A percentile compares a stretch with the other conserved stretches of the same genome.
Evolutionary conservation across 2,797 vertebrate genomes (phyloP).

Genomic region (Macrochelys suwanniensis): DNA sequence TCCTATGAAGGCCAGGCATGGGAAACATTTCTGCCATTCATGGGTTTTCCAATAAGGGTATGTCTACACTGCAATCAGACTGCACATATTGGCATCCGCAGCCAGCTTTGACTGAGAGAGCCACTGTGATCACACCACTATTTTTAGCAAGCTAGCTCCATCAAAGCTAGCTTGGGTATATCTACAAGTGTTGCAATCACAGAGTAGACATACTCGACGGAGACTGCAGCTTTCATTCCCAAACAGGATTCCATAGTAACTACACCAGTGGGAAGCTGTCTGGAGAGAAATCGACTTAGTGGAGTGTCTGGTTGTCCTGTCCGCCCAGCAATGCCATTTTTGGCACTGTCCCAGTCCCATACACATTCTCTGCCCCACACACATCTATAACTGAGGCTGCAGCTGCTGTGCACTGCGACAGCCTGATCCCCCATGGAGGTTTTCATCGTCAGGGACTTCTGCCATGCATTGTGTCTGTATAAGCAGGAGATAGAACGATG

Average conservation of each 20-base stretch:
- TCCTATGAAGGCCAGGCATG: background rate
- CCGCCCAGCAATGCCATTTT: background rate
- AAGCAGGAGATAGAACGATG: background rate
- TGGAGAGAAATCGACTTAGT: background rate
- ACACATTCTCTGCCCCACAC: no score
- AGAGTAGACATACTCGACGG: background rate
- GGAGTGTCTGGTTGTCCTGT: background rate
- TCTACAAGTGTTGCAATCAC: background rate
- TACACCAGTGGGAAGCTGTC: background rate
- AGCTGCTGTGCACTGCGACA: background rate
- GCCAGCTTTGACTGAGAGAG: background rate
- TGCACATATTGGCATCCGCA: background rate
- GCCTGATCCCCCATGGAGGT: background rate
- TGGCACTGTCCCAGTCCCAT: background rate
- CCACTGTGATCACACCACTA: background rate
- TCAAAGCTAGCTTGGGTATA: background rate
- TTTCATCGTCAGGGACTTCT: background rate
- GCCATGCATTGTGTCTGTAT: rapidly evolving
- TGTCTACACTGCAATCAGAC: background rate
- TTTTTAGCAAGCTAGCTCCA: background rate
- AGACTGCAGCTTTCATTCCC: background rate
- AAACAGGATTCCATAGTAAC: background rate
- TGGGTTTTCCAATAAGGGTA: background rate
- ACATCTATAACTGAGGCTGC: no score
- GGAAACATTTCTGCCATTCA: background rate